Evolutionary conservation across 2,888 invertebrate species (phyloP).

Genomic region (Dolomedes plantarius): DNA sequence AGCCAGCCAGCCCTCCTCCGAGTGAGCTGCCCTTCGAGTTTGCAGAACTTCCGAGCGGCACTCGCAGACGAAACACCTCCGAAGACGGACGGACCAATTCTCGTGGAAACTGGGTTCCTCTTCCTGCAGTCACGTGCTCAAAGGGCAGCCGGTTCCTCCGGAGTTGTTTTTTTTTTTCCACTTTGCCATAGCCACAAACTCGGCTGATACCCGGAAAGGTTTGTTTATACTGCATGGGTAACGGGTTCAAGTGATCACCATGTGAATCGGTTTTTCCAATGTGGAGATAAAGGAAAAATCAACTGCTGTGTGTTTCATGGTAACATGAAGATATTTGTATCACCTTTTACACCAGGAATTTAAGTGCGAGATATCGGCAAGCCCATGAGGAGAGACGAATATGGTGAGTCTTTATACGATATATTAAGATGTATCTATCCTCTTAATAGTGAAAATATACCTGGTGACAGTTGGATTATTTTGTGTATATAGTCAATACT

Average conservation of each 20-base stretch:
- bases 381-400: slow-evolving; percentile 12
- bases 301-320: neutral
- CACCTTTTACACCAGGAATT: neutral
- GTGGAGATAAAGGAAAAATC: neutral
- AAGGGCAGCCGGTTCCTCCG: neutral
- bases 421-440: no score
- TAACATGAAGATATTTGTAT: neutral
- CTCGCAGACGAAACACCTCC: neutral
- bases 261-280: neutral
- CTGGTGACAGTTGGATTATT: no score
- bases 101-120: neutral
- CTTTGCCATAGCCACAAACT: neutral
- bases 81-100: neutral
- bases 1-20: neutral
- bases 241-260: neutral
- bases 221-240: neutral
- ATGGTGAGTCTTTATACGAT: neutral
- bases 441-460: no score
- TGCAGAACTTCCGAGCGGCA: neutral
- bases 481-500: no score
- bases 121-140: neutral
- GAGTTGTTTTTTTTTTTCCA: neutral
- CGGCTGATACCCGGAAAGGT: neutral
- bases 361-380: neutral
- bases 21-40: neutral